Evolutionary conservation across 2,797 vertebrate genomes (phyloP).

Genomic region (Okamejei kenojei): DNA sequence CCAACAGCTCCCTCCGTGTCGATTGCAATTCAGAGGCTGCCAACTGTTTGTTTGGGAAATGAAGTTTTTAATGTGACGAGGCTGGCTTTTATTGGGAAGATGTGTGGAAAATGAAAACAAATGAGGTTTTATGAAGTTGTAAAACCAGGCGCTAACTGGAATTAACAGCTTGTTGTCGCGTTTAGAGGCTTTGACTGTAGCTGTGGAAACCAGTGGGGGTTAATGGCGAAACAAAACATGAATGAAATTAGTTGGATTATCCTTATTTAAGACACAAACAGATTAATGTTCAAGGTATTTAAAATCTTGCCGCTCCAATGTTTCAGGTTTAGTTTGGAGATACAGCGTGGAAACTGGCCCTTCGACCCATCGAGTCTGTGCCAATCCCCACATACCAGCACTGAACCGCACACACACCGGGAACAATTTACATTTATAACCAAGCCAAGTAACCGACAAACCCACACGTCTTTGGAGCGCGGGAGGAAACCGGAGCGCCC

Average conservation of each 20-base stretch:
- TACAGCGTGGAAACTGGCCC: too few relatives aligned
- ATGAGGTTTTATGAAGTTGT: background rate
- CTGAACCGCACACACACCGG: too few relatives aligned
- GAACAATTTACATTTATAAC: too few relatives aligned
- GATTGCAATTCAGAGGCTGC: constrained; percentile 54
- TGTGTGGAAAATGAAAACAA: constrained; percentile 27
- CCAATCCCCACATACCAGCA: too few relatives aligned
- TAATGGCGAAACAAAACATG: background rate
- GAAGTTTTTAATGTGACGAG: constrained; percentile 59
- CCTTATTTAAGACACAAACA: constrained; percentile 1
- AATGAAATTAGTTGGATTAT: background rate
- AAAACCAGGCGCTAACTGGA: background rate
- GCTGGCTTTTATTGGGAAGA: constrained; percentile 44
- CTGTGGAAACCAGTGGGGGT: background rate
- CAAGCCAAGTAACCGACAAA: too few relatives aligned
- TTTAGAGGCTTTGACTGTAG: background rate
- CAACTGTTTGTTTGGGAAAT: constrained; percentile 59
- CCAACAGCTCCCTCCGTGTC: constrained; percentile 46
- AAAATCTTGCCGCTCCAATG: background rate
- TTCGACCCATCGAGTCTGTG: too few relatives aligned
- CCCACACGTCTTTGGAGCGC: too few relatives aligned
- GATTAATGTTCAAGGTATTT: background rate
- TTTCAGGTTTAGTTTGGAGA: background rate
- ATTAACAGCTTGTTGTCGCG: background rate
- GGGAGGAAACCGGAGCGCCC: too few relatives aligned